phyloP scores from a whole-genome alignment of 2,113 vertebrate species.

The Seriola dumerili region DNA sequence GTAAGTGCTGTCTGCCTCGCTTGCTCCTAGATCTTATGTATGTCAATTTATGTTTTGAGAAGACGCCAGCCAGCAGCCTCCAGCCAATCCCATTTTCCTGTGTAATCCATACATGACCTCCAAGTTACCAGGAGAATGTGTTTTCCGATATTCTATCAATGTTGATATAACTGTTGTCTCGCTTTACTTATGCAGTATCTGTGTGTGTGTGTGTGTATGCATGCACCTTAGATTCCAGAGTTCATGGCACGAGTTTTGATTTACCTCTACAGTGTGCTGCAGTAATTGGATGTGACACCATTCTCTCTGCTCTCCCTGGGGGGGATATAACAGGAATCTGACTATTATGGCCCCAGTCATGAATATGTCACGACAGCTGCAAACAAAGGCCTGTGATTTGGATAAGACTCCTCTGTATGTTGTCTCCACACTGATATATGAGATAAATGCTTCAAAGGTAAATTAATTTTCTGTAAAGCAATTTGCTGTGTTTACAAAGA shows the following conservation, averaged over 20 bases:
- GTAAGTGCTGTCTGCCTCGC: slow-evolving; percentile 41
- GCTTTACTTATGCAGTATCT: slow-evolving; percentile 28
- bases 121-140: slow-evolving; percentile 62
- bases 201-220: slow-evolving; percentile 30
- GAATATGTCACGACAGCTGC: slow-evolving; percentile 82
- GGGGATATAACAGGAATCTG: slow-evolving; percentile 80
- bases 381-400: slow-evolving; percentile 79
- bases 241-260: slow-evolving; percentile 79
- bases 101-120: slow-evolving; percentile 78
- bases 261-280: slow-evolving; percentile 78
- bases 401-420: slow-evolving; percentile 67
- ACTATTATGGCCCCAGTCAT: slow-evolving; percentile 83
- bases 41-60: slow-evolving; percentile 75
- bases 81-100: slow-evolving; percentile 71
- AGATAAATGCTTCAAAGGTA: slow-evolving; percentile 64
- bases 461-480: slow-evolving; percentile 67
- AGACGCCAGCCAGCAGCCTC: slow-evolving; percentile 61
- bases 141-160: slow-evolving; percentile 77
- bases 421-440: slow-evolving; percentile 68
- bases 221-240: slow-evolving; percentile 59
- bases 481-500: slow-evolving; percentile 71
- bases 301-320: slow-evolving; percentile 77
- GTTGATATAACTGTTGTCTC: slow-evolving; percentile 68
- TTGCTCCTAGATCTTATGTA: slow-evolving; percentile 48
- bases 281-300: slow-evolving; percentile 85